phyloP scores from a whole-genome alignment of 2,113 vertebrate genomes.

The Zootoca vivipara region DNA sequence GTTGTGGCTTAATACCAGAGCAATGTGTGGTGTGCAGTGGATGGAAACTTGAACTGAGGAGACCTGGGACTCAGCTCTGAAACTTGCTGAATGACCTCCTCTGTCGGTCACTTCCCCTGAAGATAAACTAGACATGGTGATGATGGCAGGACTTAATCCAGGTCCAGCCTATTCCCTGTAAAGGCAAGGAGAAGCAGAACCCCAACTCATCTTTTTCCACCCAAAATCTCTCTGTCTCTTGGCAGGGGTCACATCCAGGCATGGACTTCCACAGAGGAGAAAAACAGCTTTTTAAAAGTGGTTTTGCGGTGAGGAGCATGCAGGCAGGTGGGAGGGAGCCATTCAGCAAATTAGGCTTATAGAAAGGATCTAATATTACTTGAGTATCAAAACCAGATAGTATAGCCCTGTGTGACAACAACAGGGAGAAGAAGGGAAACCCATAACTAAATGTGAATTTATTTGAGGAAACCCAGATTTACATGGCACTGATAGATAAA shows the following conservation, averaged over 20 bases:
- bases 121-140: neutral
- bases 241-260: neutral
- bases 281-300: neutral
- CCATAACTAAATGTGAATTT: neutral
- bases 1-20: neutral
- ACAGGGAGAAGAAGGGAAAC: too few species aligned
- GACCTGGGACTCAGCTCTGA: neutral
- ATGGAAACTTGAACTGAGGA: too few species aligned
- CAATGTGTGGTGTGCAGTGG: neutral
- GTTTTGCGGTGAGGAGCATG: neutral
- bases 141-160: neutral
- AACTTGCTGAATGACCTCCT: neutral
- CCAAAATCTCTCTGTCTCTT: neutral
- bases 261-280: neutral
- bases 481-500: neutral
- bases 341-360: neutral
- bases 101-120: neutral
- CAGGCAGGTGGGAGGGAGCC: neutral
- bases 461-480: too few species aligned
- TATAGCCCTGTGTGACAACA: too few species aligned
- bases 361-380: too few species aligned
- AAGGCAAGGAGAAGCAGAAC: neutral
- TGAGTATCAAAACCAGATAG: too few species aligned
- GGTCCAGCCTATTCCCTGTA: neutral
- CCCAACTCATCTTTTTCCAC: neutral